Evolutionary conservation across 1,140 invertebrate species (phyloP).

Genomic region (Sinonovacula constricta): DNA sequence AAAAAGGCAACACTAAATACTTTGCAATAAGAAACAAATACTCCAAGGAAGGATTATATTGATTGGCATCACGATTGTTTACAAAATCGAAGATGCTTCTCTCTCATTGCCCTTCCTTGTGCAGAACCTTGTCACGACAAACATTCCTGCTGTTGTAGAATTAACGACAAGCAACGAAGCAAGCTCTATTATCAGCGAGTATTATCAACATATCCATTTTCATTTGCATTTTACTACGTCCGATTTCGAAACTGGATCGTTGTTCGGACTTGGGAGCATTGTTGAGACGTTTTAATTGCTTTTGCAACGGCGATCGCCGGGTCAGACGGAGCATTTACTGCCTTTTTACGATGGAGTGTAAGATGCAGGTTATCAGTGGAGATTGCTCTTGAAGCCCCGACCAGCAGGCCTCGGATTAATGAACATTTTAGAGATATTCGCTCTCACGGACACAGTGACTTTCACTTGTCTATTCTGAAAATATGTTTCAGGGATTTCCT

Average conservation of each 20-base stretch:
- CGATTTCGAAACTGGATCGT: slow-evolving; percentile 48
- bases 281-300: slow-evolving; percentile 48
- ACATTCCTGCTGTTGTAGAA: too few species aligned
- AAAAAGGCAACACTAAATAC: too few species aligned
- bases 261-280: slow-evolving; percentile 41
- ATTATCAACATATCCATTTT: slow-evolving; percentile 1
- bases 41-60: too few species aligned
- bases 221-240: slow-evolving; percentile 30
- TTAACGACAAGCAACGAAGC: background rate
- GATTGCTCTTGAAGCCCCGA: slow-evolving; percentile 7
- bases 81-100: too few species aligned
- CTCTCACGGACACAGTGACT: too few species aligned
- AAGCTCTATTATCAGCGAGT: background rate
- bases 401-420: background rate
- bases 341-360: slow-evolving; percentile 38
- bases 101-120: too few species aligned
- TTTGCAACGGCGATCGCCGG: slow-evolving; percentile 40
- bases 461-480: too few species aligned
- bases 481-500: too few species aligned
- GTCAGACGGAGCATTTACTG: slow-evolving; percentile 39
- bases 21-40: too few species aligned
- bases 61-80: too few species aligned
- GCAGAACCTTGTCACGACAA: too few species aligned
- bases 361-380: slow-evolving; percentile 33
- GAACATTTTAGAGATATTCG: too few species aligned